Percentiles rank a stretch among this genome's conserved stretches.
These are phyloP conservation scores for Sarcophaga peregrina DNA, from an alignment of 1,140 invertebrate species.

Conservation along the genomic window DNA sequence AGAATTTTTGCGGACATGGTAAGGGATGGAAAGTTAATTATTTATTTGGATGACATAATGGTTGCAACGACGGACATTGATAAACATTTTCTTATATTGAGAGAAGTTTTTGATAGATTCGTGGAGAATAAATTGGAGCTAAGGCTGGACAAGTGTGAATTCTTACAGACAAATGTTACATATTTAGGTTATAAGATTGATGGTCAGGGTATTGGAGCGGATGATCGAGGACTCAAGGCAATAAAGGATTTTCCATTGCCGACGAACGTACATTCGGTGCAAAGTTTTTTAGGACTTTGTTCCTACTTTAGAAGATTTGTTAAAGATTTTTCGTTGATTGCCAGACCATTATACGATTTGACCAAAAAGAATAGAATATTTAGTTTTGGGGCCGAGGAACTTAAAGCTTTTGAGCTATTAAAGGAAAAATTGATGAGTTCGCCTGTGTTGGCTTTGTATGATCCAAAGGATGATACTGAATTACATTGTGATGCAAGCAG, in stretches of 20 bases:
- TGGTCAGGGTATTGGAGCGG: conserved; percentile 48
- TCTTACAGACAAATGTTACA: conserved; percentile 55
- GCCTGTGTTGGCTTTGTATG: conserved; percentile 52
- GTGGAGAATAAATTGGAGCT: conserved; percentile 60
- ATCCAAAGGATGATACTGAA: conserved; percentile 18
- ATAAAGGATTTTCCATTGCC: conserved; percentile 57
- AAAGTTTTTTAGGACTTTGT: conserved; percentile 61
- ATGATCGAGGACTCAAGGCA: conserved; percentile 54
- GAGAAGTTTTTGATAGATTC: conserved; percentile 51
- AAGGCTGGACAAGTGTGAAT: conserved; percentile 63
- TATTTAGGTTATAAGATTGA: conserved; percentile 59
- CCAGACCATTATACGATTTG: conserved; percentile 57
- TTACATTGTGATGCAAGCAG: conserved; percentile 31
- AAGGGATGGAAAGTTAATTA: conserved; percentile 32
- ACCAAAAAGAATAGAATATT: conserved; percentile 50
- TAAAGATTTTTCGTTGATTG: conserved; percentile 53
- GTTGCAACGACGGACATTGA: conserved; percentile 30
- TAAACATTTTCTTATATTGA: conserved; percentile 46
- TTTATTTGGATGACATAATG: conserved; percentile 49
- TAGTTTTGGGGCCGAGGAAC: conserved; percentile 20
- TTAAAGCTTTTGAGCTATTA: too few relatives aligned
- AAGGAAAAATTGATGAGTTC: conserved; percentile 38
- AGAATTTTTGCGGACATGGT: conserved; percentile 54
- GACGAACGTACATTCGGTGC: conserved; percentile 51
- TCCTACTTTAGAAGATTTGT: conserved; percentile 61